These are phyloP conservation scores for Eulemur albifrons DNA, from an alignment of 2,797 vertebrate species.

Conservation along the genomic window DNA sequence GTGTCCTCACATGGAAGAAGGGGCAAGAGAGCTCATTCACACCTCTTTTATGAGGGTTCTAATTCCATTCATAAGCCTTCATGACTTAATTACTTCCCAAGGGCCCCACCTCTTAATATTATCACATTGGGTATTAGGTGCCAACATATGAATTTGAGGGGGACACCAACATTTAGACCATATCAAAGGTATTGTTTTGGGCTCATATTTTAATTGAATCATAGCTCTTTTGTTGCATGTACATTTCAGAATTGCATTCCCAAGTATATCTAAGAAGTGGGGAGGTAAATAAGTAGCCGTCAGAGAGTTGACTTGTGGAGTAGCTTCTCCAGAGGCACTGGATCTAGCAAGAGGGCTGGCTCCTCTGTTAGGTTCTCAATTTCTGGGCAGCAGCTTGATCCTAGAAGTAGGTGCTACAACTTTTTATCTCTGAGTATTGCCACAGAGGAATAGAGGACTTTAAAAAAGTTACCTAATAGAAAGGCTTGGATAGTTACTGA, in stretches of 20 bases:
- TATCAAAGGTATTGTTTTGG: not conserved
- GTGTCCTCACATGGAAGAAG: not conserved
- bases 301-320: not conserved
- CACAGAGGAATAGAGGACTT: not conserved
- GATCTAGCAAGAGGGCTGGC: not conserved
- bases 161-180: not conserved
- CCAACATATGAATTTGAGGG: not conserved
- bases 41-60: not conserved
- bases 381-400: not conserved
- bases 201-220: not conserved
- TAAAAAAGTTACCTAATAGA: not conserved
- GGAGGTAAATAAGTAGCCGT: not conserved
- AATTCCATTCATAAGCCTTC: not conserved
- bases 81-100: not conserved
- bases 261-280: not conserved
- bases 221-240: not conserved
- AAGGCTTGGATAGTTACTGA: not conserved
- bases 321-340: not conserved
- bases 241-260: not conserved
- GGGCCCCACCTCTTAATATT: not conserved
- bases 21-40: not conserved
- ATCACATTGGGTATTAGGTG: not conserved
- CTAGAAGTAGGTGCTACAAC: not conserved
- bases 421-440: constrained; percentile 17
- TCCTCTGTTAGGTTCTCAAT: not conserved